These are phyloP conservation scores for Labeo catla DNA, from an alignment of 2,113 vertebrate genomes.

Conservation along the genomic window DNA sequence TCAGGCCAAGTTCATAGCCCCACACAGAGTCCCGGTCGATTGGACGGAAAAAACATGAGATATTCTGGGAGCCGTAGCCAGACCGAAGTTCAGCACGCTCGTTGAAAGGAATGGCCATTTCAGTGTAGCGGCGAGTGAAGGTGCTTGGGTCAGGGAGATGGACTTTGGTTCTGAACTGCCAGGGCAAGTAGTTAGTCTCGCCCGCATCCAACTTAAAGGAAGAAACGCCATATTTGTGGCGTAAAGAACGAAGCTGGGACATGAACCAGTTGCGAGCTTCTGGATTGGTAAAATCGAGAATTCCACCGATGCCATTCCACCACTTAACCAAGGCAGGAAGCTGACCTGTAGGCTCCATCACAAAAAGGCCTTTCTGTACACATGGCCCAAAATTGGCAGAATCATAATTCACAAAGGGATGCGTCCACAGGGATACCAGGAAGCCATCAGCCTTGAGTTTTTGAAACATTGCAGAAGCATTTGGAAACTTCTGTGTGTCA, in stretches of 20 bases:
- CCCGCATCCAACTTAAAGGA: conserved; percentile 97
- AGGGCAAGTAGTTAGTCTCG: conserved; percentile 91
- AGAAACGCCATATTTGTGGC: conserved; percentile 80
- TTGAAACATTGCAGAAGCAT: conserved; percentile 82
- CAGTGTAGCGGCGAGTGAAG: conserved; percentile 90
- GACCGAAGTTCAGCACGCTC: conserved; percentile 87
- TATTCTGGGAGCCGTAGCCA: conserved; percentile 93
- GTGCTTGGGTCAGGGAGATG: conserved; percentile 86
- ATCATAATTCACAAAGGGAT: conserved; percentile 88
- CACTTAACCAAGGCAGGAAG: conserved; percentile 87
- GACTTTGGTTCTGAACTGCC: conserved; percentile 85
- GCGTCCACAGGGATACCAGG: conserved; percentile 85
- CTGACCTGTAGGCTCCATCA: conserved; percentile 79
- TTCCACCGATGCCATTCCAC: conserved; percentile 92
- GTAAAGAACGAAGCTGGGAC: conserved; percentile 80
- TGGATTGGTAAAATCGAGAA: conserved; percentile 92
- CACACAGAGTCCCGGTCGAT: conserved; percentile 93
- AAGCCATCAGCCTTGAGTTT: conserved; percentile 83
- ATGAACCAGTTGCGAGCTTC: conserved; percentile 91
- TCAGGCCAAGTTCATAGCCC: conserved; percentile 92
- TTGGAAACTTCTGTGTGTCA: conserved; percentile 85
- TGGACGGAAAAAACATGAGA: conserved; percentile 92
- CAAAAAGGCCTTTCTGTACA: conserved; percentile 83
- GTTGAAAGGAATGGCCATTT: conserved; percentile 91
- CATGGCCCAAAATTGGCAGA: conserved; percentile 83